phyloP scores from a whole-genome alignment of 2,113 vertebrate species.

The Dromiciops gliroides region DNA sequence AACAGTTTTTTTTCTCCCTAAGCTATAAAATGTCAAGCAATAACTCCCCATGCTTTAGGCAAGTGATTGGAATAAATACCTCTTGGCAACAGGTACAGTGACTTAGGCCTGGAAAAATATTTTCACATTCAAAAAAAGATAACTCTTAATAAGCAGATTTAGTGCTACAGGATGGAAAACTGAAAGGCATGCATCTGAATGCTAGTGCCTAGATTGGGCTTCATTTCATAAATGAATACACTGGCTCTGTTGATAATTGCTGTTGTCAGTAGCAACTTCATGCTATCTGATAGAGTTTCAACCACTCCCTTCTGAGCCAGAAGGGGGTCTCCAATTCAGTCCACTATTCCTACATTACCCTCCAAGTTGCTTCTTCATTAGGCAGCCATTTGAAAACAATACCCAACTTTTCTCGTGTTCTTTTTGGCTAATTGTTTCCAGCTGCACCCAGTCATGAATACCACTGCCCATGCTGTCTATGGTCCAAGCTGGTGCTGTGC shows the following conservation, averaged over 20 bases:
- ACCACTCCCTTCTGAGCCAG: conserved; percentile 66
- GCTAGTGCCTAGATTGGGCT: conserved; percentile 51
- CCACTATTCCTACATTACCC: conserved; percentile 37
- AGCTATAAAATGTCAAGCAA: conserved; percentile 83
- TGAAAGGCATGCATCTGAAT: conserved; percentile 56
- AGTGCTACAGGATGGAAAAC: conserved; percentile 68
- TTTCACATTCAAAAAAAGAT: conserved; percentile 78
- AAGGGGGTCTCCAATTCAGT: conserved; percentile 68
- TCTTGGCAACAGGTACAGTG: conserved; percentile 82
- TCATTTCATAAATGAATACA: conserved; percentile 56
- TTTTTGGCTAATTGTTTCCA: conserved; percentile 75
- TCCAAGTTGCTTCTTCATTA: conserved; percentile 70
- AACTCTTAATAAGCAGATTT: conserved; percentile 78
- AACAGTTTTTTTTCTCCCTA: conserved; percentile 72
- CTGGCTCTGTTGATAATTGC: conserved; percentile 83
- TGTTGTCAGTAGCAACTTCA: conserved; percentile 77
- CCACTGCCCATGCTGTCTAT: conserved; percentile 53
- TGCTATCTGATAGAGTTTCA: conserved; percentile 73
- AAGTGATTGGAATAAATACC: conserved; percentile 81
- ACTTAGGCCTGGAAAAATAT: conserved; percentile 77
- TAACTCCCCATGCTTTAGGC: conserved; percentile 80
- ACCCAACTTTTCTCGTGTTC: conserved; percentile 48
- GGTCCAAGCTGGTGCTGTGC: conserved; percentile 60
- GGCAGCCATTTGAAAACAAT: conserved; percentile 76
- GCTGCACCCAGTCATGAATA: conserved; percentile 70